Conservation (phyloP, 2,888 invertebrate species). For the Synanthedon andrenaeformis region DNA sequence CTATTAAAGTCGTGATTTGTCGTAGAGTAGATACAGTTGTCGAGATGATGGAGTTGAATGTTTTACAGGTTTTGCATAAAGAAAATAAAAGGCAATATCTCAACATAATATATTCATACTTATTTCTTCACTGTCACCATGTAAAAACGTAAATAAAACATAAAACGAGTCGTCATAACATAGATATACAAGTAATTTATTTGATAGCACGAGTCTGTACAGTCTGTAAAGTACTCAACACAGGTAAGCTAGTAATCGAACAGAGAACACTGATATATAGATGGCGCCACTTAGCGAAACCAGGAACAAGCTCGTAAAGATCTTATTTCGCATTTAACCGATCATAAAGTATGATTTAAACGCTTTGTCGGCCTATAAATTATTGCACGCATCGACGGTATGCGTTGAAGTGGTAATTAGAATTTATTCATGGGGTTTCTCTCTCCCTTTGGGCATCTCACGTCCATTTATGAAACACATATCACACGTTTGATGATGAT, state of each 20-base stretch:
- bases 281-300: conserved; percentile 34
- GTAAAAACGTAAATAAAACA: neutral
- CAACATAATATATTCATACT: too few relatives aligned
- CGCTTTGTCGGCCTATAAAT: conserved; percentile 28
- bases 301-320: conserved; percentile 40
- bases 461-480: too few relatives aligned
- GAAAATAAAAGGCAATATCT: too few relatives aligned
- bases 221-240: neutral
- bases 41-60: too few relatives aligned
- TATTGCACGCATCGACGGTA: conserved; percentile 1
- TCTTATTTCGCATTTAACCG: conserved; percentile 40
- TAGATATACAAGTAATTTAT: neutral
- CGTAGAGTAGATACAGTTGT: too few relatives aligned
- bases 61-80: too few relatives aligned
- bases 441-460: neutral
- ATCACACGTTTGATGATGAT: too few relatives aligned
- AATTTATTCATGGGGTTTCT: neutral
- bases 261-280: conserved; percentile 24
- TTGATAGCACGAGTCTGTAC: neutral
- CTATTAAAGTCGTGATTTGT: too few relatives aligned
- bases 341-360: conserved; percentile 42
- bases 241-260: neutral
- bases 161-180: neutral
- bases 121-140: too few relatives aligned
- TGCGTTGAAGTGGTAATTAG: neutral